Evolutionary conservation across 2,113 vertebrate species (phyloP), one percentile per base, ranked within the genome.

Genomic region (Spilogale gracilis): DNA sequence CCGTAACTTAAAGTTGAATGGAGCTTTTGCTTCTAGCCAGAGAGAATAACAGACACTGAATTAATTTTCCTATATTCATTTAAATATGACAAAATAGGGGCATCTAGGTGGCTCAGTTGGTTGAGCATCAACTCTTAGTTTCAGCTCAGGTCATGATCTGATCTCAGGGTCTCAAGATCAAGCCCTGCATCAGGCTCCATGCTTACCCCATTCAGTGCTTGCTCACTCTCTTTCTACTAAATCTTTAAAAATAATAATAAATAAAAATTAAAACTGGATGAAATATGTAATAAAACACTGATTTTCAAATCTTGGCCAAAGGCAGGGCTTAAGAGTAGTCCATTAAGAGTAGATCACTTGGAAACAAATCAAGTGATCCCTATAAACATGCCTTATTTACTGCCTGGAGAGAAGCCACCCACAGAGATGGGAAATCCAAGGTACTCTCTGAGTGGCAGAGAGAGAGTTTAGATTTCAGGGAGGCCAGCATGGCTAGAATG

Each of bases 401-500:
- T 50, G 17, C 17, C 38, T 45, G 21, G 45, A 61, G 18, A 61
- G 32, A 43, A 27, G 27, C 30, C 38, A 32, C n/a, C 23, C 10
- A 4, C 4, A 3, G 11, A 7, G 21, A 2, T 3, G 27, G 18
- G 9, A 20, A 17, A 30, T 20, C 20, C 65, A 6, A 23, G 5
- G 60, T 9, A 0, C 71, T 71, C 32, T 12, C 10, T 23, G 18
- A 52, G 9, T 48, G 21, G 2, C 9, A 69, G 60, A 65, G 38
- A 60, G 13, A 92, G 38, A 79, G 43, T n/a, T 38, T 25, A 38
- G 30, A 27, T 69, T 69, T 38, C 84, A 71, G 63, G 18, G 17
- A 60, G 21, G 21, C 27, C 50, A n/a, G 18, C 8, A 18, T 48
- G 23, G 30, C 30, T 63, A 50, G 32, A 20, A 74, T 7, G 32